These are phyloP conservation scores for Pentamera pediparva DNA, from an alignment of 53 echinoderm and acorn worm species.

Conservation along the genomic window DNA sequence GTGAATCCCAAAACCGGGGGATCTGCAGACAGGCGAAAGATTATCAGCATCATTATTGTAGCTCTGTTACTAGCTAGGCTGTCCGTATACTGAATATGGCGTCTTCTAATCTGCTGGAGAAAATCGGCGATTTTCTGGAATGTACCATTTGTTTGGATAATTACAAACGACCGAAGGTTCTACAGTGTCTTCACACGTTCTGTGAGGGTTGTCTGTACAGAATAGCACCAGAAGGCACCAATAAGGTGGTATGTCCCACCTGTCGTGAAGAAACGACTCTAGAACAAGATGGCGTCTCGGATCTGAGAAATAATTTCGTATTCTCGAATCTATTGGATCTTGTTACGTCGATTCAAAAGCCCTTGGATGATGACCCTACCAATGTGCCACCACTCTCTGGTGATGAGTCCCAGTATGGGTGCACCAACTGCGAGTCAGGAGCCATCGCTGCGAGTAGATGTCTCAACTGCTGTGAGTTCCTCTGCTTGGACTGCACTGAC, in stretches of 20 bases:
- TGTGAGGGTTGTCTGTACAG: conserved; percentile 73
- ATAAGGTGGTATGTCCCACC: conserved; percentile 66
- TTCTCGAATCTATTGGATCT: conserved; percentile 80
- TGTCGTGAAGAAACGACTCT: conserved; percentile 73
- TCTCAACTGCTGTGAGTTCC: conserved; percentile 83
- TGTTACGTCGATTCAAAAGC: conserved; percentile 77
- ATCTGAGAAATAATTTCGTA: conserved; percentile 83
- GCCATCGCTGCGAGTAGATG: conserved; percentile 67
- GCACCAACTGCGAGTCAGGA: conserved; percentile 76
- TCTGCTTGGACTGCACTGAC: conserved; percentile 73
- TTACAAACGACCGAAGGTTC: conserved; percentile 75
- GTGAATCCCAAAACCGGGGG: no score
- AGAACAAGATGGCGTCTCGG: conserved; percentile 67
- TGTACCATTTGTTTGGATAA: conserved; percentile 84
- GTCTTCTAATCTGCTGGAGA: conserved; percentile 75
- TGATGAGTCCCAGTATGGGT: conserved; percentile 53
- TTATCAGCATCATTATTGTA: no score
- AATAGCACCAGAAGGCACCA: conserved; percentile 60
- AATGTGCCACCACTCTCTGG: conserved; percentile 37
- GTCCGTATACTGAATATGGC: conserved; percentile 66
- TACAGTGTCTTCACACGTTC: conserved; percentile 92
- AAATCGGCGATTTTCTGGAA: conserved; percentile 84
- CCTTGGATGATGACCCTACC: conserved; percentile 46
- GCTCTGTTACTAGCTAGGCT: no score
- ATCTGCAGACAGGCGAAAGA: no score